Evolutionary conservation across 2,888 invertebrate genomes (phyloP).

Genomic region (Nephrotoma flavescens): DNA sequence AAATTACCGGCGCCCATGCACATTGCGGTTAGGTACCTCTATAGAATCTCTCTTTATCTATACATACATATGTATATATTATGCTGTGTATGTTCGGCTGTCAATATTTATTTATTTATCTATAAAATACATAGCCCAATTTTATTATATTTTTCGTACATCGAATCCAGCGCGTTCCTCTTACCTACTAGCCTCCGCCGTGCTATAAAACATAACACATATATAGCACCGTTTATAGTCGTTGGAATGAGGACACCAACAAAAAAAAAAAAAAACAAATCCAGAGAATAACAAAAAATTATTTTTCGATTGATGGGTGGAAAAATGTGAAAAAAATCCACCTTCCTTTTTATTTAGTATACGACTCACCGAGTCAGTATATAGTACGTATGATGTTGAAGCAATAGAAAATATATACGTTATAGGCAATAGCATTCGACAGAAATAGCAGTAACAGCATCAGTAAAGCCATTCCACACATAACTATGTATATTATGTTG

Average conservation of each 20-base stretch:
- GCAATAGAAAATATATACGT: background rate
- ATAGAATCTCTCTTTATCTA: background rate
- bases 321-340: background rate
- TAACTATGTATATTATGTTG: background rate
- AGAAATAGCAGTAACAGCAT: slow-evolving; percentile 1
- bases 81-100: background rate
- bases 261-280: background rate
- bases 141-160: background rate
- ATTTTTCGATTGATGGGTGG: background rate
- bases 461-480: slow-evolving; percentile 1
- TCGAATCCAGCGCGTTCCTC: background rate
- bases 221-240: background rate
- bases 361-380: background rate
- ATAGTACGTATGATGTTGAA: background rate
- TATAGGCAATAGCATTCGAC: slow-evolving; percentile 1
- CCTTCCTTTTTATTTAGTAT: background rate
- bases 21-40: background rate
- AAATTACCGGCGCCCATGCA: background rate
- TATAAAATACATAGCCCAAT: slow-evolving; percentile 4
- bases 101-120: slow-evolving; percentile 2
- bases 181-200: background rate
- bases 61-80: background rate
- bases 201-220: background rate
- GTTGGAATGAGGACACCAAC: background rate
- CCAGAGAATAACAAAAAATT: background rate